phyloP scores from a whole-genome alignment of 2,797 vertebrate genomes.

The Takifugu rubripes region DNA sequence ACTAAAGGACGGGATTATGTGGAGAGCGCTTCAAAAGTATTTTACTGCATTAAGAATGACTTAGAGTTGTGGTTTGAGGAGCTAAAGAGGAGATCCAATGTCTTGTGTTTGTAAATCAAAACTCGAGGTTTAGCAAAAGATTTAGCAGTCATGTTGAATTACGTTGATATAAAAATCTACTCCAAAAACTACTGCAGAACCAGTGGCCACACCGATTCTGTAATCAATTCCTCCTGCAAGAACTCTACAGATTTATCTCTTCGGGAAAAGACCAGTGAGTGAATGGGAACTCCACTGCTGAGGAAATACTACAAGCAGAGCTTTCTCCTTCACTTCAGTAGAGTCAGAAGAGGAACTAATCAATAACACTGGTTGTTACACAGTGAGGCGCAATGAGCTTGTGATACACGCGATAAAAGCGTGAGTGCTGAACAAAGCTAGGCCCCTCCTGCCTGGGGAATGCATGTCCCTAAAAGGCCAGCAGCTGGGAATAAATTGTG shows the following conservation, averaged over 20 bases:
- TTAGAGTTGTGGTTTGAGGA: neutral
- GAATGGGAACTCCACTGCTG: too few species aligned
- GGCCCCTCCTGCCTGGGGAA: conserved; percentile 72
- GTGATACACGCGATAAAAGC: conserved; percentile 9
- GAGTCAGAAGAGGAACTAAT: conserved; percentile 11
- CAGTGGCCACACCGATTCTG: too few species aligned
- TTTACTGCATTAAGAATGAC: conserved; percentile 8
- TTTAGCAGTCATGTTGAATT: too few species aligned
- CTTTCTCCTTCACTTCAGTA: conserved; percentile 2
- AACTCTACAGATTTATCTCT: neutral
- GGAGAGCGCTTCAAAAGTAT: conserved; percentile 9
- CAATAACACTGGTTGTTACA: conserved; percentile 28
- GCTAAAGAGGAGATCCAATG: too few species aligned
- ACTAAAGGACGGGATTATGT: conserved; percentile 17
- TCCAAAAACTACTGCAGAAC: too few species aligned
- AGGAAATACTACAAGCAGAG: neutral
- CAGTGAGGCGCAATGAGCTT: conserved; percentile 4
- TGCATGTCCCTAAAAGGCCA: conserved; percentile 92
- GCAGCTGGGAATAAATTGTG: conserved; percentile 76
- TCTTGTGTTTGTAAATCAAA: too few species aligned
- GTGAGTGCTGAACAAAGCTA: conserved; percentile 16
- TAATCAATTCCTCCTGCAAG: neutral
- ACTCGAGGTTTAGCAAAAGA: too few species aligned
- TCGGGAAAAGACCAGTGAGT: neutral
- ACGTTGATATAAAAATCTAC: too few species aligned